A percentile compares a stretch with the other conserved stretches of the same genome.
These are phyloP conservation scores for Zaprionus capensis DNA, from an alignment of 1,140 invertebrate species.

Conservation along the genomic window DNA sequence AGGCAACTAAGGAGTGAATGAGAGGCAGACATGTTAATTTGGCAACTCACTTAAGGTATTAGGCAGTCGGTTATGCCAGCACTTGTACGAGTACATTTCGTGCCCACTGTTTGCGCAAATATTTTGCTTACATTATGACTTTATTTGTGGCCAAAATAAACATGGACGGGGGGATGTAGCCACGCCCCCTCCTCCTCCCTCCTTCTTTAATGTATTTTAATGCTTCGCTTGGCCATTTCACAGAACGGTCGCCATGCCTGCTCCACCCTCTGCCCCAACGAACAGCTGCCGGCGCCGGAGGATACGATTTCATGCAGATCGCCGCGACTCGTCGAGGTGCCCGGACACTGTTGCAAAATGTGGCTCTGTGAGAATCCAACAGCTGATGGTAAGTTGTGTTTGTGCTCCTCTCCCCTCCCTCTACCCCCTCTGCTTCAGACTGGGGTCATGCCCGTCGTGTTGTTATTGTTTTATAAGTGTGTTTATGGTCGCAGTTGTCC, in stretches of 20 bases:
- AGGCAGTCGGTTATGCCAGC: conserved; percentile 11
- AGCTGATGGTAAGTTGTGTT: conserved; percentile 85
- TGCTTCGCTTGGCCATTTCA: conserved; percentile 38
- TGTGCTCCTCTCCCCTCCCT: background rate
- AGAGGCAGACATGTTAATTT: conserved; percentile 61
- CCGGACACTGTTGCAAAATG: conserved; percentile 89
- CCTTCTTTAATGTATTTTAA: conserved; percentile 71
- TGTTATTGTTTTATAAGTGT: conserved; percentile 81
- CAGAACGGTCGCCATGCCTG: conserved; percentile 90
- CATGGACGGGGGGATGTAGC: background rate
- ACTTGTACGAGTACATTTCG: conserved; percentile 21
- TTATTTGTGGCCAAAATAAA: conserved; percentile 68
- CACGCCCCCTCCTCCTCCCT: background rate
- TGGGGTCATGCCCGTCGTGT: conserved; percentile 29
- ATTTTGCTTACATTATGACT: conserved; percentile 74
- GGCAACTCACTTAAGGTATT: conserved; percentile 18
- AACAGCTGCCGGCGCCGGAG: conserved; percentile 87
- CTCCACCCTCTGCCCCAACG: conserved; percentile 89
- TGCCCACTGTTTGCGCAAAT: conserved; percentile 38
- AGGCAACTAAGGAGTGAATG: background rate
- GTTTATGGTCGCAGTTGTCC: conserved; percentile 60
- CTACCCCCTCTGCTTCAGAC: background rate
- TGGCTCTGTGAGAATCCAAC: conserved; percentile 89
- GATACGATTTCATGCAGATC: conserved; percentile 86
- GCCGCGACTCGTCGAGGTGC: conserved; percentile 88